Evolutionary conservation across 1,140 invertebrate genomes (phyloP), one percentile per base, ranked within the genome.

Genomic region (Xylocopa sonorina): DNA sequence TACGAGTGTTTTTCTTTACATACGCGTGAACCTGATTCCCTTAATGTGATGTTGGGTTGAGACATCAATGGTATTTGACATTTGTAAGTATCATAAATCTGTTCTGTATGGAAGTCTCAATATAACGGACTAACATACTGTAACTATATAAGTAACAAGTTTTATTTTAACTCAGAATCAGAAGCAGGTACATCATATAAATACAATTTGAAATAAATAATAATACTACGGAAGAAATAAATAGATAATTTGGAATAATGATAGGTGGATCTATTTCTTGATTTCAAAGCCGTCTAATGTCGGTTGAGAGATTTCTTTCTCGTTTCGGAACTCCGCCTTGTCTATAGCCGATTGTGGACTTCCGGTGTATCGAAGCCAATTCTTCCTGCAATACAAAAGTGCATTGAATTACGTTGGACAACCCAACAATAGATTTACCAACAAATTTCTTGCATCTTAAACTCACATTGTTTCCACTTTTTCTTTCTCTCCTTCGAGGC

Each of bases 381-480:
- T 85, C 93, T 96, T 96, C 96, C 95, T 95, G 87, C 41, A 92
- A 93, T 82, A n/a, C n/a, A 84, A 83, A 74, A 85, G 87, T 46
- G 50, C 27, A 38, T 48, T 27, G 7, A 64, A 12, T 10, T 5
- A 57, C n/a, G n/a, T n/a, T n/a, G 18, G 7, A 9, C 5, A 6
- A 18, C 32, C 3, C 0, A 27, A 27, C 18, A n/a, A 38, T 57
- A 24, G 1, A 7, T 21, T 24, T 38, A 24, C 32, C n/a, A 0
- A 21, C 12, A 14, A 38, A 21, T 12, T n/a, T 14, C 50, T 41
- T 21, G 5, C 6, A 7, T 32, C 2, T 1, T 50, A 7, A 48
- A 53, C 94, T 94, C 93, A 97, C 96, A 97, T 97, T 87, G 94
- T 85, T 60, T 94, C 91, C 24, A 97, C 87, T 90, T 95, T 95